A percentile compares a stretch with the other conserved stretches of the same genome.
These are phyloP conservation scores for Chrysolina haemoptera DNA, from an alignment of 2,888 invertebrate species.

Conservation along the genomic window DNA sequence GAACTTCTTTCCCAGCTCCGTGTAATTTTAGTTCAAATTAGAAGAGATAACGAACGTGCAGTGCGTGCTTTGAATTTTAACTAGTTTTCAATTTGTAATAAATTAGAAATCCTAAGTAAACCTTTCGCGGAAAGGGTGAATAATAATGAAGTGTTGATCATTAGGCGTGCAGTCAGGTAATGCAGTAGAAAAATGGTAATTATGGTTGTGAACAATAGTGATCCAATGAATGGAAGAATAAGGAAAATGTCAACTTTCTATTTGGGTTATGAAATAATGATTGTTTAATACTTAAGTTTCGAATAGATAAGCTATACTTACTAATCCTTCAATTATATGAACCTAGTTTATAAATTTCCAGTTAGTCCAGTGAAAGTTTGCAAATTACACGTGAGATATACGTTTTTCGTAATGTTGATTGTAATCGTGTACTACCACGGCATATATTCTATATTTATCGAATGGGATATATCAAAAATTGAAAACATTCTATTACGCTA, in stretches of 20 bases:
- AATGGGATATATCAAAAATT: no score
- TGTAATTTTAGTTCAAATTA: neutral
- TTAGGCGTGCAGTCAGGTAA: conserved; percentile 10
- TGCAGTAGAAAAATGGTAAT: conserved; percentile 29
- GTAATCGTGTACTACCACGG: no score
- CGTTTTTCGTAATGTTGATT: no score
- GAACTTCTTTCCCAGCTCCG: neutral
- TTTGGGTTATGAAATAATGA: neutral
- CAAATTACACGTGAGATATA: no score
- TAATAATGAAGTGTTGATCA: conserved; percentile 26
- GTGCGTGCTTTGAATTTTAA: conserved; percentile 28
- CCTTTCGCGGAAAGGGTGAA: neutral
- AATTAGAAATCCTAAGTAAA: neutral
- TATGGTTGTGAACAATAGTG: conserved; percentile 2
- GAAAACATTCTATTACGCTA: no score
- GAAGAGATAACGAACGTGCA: conserved; percentile 13
- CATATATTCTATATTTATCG: no score
- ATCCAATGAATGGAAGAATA: neutral
- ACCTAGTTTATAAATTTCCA: no score
- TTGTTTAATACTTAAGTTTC: neutral
- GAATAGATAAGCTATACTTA: neutral
- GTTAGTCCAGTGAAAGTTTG: no score
- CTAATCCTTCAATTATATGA: neutral
- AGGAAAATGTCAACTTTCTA: conserved; percentile 29
- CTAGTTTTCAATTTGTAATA: conserved; percentile 26